Evolutionary conservation across 2,888 invertebrate species (phyloP).

Genomic region (Tachina fera): DNA sequence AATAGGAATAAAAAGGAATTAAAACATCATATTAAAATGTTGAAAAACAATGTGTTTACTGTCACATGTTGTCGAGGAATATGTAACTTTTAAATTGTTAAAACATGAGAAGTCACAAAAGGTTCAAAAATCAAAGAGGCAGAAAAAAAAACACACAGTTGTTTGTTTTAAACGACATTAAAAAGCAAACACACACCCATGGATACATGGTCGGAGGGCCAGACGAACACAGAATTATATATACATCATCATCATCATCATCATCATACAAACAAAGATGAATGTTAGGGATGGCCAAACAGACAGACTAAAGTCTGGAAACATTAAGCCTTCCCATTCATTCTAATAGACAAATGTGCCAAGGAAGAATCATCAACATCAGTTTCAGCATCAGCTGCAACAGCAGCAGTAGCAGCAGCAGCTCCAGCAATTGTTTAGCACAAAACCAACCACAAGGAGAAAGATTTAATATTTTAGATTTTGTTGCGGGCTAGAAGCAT

Average conservation of each 20-base stretch:
- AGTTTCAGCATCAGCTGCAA: constrained; percentile 6
- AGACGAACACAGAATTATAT: constrained; percentile 37
- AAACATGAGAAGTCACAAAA: constrained; percentile 71
- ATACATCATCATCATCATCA: neutral
- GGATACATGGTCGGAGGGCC: neutral
- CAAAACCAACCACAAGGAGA: constrained; percentile 26
- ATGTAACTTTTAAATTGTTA: constrained; percentile 72
- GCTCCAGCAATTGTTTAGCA: constrained; percentile 19
- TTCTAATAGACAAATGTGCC: constrained; percentile 28
- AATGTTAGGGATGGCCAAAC: constrained; percentile 45
- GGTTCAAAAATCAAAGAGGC: constrained; percentile 50
- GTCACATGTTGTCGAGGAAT: constrained; percentile 69
- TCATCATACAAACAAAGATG: constrained; percentile 48
- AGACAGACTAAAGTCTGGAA: constrained; percentile 9
- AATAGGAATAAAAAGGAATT: constrained; percentile 5
- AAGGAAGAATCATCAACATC: constrained; percentile 11
- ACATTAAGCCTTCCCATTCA: constrained; percentile 8
- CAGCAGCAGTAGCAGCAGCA: constrained; percentile 1
- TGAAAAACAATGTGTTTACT: constrained; percentile 69
- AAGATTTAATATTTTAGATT: constrained; percentile 42
- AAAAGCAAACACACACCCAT: constrained; percentile 1
- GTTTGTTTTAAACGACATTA: constrained; percentile 57
- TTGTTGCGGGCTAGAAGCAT: constrained; percentile 11
- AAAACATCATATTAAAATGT: constrained; percentile 64
- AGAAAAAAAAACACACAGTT: constrained; percentile 17